phyloP scores from a whole-genome alignment of 2,797 vertebrate genomes.

The Pipistrellus pygmaeus region DNA sequence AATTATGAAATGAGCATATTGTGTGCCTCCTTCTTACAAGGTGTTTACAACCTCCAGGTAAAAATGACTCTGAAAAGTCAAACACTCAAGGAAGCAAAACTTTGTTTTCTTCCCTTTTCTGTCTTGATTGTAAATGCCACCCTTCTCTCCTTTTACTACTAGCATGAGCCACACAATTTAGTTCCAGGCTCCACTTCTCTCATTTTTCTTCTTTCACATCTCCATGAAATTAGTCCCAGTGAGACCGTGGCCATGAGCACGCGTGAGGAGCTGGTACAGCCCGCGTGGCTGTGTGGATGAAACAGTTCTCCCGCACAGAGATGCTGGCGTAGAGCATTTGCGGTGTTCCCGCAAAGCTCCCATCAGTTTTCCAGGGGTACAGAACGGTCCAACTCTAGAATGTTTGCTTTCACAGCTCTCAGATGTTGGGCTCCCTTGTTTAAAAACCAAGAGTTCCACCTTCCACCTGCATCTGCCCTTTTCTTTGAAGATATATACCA shows the following conservation, averaged over 20 bases:
- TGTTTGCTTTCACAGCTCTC: slow-evolving; percentile 35
- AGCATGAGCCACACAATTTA: slow-evolving; percentile 16
- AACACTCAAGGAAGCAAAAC: slow-evolving; percentile 33
- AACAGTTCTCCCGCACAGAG: background rate
- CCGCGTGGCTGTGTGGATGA: slow-evolving; percentile 57
- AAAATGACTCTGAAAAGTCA: slow-evolving; percentile 47
- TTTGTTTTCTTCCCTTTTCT: slow-evolving; percentile 14
- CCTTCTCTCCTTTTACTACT: background rate
- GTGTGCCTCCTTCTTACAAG: background rate
- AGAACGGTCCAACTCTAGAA: slow-evolving; percentile 25
- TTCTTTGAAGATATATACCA: background rate
- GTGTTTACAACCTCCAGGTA: background rate
- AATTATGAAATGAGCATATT: background rate
- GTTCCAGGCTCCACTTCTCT: background rate
- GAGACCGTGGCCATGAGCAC: slow-evolving; percentile 37
- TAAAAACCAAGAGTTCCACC: slow-evolving; percentile 60
- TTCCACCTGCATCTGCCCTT: slow-evolving; percentile 36
- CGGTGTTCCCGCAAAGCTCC: slow-evolving; percentile 23
- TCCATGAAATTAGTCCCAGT: slow-evolving; percentile 72
- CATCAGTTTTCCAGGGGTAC: slow-evolving; percentile 69
- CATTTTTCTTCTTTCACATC: background rate
- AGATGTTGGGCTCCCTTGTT: background rate
- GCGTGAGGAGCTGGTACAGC: background rate
- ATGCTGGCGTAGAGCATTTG: background rate
- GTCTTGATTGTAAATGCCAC: background rate